phyloP scores from a whole-genome alignment of 2,888 invertebrate genomes.

The Drosophila siamana region DNA sequence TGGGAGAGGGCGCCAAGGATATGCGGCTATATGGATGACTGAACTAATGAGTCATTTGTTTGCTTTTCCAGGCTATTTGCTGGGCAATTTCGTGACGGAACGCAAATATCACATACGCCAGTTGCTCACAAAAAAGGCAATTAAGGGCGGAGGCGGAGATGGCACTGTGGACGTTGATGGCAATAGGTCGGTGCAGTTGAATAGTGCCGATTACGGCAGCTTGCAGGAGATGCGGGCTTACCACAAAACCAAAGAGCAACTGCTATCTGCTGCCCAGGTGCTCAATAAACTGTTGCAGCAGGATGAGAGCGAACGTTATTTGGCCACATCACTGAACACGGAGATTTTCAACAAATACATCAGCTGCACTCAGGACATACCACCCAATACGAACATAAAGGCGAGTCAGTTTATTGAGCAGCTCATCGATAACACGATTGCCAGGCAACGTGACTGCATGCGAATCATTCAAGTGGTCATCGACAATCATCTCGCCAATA shows the following conservation, averaged over 20 bases:
- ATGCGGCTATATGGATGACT: neutral
- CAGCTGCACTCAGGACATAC: constrained; percentile 83
- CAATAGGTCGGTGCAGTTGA: constrained; percentile 71
- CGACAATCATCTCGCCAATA: constrained; percentile 80
- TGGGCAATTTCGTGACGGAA: constrained; percentile 85
- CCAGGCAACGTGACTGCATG: constrained; percentile 83
- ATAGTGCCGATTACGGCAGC: constrained; percentile 79
- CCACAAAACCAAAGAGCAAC: constrained; percentile 80
- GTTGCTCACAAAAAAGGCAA: constrained; percentile 72
- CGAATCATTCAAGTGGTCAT: constrained; percentile 82
- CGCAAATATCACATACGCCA: constrained; percentile 83
- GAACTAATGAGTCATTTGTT: constrained; percentile 64
- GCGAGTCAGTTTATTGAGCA: constrained; percentile 83
- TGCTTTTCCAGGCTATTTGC: constrained; percentile 82
- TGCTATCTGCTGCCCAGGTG: constrained; percentile 79
- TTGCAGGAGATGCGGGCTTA: constrained; percentile 83
- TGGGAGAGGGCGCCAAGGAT: constrained; percentile 52
- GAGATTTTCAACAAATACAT: constrained; percentile 84
- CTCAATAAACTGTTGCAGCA: constrained; percentile 76
- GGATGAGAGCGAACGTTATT: constrained; percentile 75
- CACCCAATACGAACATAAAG: constrained; percentile 82
- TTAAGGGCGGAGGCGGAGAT: constrained; percentile 46
- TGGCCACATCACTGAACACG: constrained; percentile 82
- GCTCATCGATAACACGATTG: constrained; percentile 82
- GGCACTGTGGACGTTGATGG: constrained; percentile 36